A percentile compares a stretch with the other conserved stretches of the same genome.
Conservation (phyloP, 92 coral and sea anemone species). For the Metridium senile region DNA sequence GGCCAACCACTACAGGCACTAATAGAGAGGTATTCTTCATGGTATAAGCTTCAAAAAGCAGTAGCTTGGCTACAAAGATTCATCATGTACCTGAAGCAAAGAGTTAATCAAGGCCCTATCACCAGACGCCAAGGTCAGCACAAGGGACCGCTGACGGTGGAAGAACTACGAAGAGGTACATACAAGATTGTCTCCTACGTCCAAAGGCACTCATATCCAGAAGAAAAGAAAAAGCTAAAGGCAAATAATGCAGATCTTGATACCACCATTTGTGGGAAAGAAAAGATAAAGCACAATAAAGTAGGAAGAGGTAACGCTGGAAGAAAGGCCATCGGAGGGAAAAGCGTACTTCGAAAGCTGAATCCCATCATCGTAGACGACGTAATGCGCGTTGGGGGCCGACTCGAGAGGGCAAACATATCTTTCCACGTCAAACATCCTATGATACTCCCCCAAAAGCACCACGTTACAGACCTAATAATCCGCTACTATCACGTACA, state of each 20-base stretch:
- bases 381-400: conserved; percentile 49
- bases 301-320: neutral
- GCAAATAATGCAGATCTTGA: neutral
- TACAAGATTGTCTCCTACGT: conserved; percentile 13
- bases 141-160: conserved; percentile 22
- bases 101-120: neutral
- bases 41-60: conserved; percentile 24
- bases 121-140: neutral
- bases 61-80: conserved; percentile 33
- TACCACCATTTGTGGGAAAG: neutral
- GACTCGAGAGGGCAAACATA: conserved; percentile 43
- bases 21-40: too few species aligned
- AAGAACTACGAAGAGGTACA: conserved; percentile 14
- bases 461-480: conserved; percentile 43
- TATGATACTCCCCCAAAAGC: conserved; percentile 50
- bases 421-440: conserved; percentile 30
- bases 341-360: conserved; percentile 34
- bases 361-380: conserved; percentile 44
- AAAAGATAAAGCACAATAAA: neutral
- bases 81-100: conserved; percentile 3
- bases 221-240: conserved; percentile 1
- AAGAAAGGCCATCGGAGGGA: neutral
- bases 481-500: conserved; percentile 31
- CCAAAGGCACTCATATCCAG: conserved; percentile 5
- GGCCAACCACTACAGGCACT: conserved; percentile 1